These are phyloP conservation scores for Ditula angustiorana DNA, from an alignment of 2,888 invertebrate species.

Conservation along the genomic window DNA sequence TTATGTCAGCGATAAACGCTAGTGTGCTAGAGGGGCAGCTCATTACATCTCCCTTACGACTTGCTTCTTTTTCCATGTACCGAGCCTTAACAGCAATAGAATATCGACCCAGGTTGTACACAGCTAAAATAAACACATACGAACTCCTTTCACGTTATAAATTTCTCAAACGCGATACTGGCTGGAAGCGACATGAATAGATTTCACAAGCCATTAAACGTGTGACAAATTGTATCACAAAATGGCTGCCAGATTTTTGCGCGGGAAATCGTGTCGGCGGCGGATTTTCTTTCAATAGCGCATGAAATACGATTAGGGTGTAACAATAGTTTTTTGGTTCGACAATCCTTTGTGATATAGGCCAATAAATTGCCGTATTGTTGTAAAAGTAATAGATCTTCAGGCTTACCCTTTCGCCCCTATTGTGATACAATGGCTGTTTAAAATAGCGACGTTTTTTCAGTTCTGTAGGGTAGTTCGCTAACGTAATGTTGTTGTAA, in stretches of 20 bases:
- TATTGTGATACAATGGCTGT: constrained; percentile 12
- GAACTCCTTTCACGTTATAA: constrained; percentile 51
- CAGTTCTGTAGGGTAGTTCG: too few species aligned
- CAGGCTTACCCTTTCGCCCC: constrained; percentile 25
- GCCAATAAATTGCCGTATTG: constrained; percentile 47
- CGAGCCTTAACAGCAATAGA: too few species aligned
- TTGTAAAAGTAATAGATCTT: constrained; percentile 49
- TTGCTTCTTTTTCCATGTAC: too few species aligned
- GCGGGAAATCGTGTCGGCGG: constrained; percentile 75
- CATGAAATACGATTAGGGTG: constrained; percentile 68
- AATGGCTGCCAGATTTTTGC: constrained; percentile 75
- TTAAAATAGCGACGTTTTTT: neutral
- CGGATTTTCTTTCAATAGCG: constrained; percentile 74
- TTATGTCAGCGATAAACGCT: too few species aligned
- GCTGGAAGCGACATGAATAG: constrained; percentile 67
- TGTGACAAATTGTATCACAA: constrained; percentile 84
- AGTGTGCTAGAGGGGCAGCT: too few species aligned
- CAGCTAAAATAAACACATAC: constrained; percentile 50
- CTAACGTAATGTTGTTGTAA: too few species aligned
- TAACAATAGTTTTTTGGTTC: constrained; percentile 68
- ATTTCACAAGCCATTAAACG: constrained; percentile 87
- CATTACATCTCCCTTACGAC: too few species aligned
- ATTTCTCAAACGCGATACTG: constrained; percentile 54
- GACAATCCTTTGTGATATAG: constrained; percentile 64
- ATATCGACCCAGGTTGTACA: too few species aligned